These are phyloP conservation scores for Drosophila arizonae DNA, from an alignment of 1,140 invertebrate species.

Conservation along the genomic window DNA sequence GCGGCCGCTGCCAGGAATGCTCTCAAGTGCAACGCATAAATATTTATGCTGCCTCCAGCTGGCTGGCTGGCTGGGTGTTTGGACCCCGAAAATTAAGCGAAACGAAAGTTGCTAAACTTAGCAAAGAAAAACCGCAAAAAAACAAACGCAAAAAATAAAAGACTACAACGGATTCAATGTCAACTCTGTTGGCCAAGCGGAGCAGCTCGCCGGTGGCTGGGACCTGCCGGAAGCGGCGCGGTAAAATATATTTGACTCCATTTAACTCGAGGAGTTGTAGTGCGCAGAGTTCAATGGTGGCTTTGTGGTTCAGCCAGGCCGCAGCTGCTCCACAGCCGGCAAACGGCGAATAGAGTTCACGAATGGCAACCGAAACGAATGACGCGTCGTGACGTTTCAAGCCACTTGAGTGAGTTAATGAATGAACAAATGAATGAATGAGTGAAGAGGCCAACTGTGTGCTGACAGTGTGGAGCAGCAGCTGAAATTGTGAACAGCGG, in stretches of 20 bases:
- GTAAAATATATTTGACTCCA: conserved; percentile 36
- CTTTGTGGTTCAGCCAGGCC: conserved; percentile 8
- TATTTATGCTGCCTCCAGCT: conserved; percentile 54
- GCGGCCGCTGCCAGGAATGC: conserved; percentile 36
- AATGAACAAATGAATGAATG: conserved; percentile 43
- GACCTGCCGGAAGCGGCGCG: conserved; percentile 39
- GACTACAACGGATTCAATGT: conserved; percentile 17
- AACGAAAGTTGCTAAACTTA: conserved; percentile 57
- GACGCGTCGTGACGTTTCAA: conserved; percentile 27
- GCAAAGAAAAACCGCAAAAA: conserved; percentile 5
- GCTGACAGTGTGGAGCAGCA: conserved; percentile 17
- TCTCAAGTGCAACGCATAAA: conserved; percentile 79
- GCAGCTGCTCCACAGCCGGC: conserved; percentile 3
- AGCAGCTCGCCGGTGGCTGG: neutral
- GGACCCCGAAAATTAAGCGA: conserved; percentile 63
- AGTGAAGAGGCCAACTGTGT: conserved; percentile 23
- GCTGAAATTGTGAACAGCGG: conserved; percentile 16
- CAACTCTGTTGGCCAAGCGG: conserved; percentile 19
- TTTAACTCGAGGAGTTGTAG: conserved; percentile 2
- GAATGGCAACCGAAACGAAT: neutral
- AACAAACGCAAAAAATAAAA: neutral
- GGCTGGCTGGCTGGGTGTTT: conserved; percentile 39
- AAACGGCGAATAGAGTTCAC: conserved; percentile 29
- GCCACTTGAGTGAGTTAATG: conserved; percentile 56
- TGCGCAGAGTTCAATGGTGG: neutral